These are phyloP conservation scores for Myiopsitta monachus DNA, from an alignment of 2,113 vertebrate genomes.

Conservation along the genomic window DNA sequence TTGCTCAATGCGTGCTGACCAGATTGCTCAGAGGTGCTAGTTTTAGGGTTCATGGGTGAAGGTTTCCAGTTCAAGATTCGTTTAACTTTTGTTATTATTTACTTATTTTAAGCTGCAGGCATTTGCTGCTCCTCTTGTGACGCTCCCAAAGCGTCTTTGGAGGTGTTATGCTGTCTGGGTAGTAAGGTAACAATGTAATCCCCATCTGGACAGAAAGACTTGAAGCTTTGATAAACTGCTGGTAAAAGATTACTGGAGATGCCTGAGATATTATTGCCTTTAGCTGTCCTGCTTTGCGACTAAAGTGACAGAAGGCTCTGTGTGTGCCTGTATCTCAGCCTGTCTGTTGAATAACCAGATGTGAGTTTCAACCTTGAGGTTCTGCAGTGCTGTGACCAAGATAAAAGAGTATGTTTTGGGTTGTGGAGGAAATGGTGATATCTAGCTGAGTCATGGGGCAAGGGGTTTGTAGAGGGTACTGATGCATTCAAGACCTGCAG, in stretches of 20 bases:
- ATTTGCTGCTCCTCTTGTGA: background rate
- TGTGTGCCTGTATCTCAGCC: background rate
- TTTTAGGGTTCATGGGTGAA: background rate
- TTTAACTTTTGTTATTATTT: background rate
- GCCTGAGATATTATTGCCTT: background rate
- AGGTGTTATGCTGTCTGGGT: background rate
- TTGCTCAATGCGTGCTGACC: background rate
- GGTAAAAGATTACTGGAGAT: background rate
- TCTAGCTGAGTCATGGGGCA: fast-evolving
- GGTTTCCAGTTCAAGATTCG: background rate
- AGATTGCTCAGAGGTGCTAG: background rate
- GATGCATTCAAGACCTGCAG: background rate
- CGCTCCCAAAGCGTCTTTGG: background rate
- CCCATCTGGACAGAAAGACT: background rate
- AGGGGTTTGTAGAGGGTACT: fast-evolving
- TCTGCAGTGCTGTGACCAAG: background rate
- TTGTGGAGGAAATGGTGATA: background rate
- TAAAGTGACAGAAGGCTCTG: background rate
- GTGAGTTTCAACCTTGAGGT: background rate
- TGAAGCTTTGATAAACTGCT: background rate
- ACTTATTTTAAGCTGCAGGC: background rate
- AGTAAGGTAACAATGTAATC: background rate
- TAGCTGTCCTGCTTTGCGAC: background rate
- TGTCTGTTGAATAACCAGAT: background rate
- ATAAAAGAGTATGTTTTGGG: background rate